Conservation (phyloP, 2,888 invertebrate species). For the Thereva nobilitata region DNA sequence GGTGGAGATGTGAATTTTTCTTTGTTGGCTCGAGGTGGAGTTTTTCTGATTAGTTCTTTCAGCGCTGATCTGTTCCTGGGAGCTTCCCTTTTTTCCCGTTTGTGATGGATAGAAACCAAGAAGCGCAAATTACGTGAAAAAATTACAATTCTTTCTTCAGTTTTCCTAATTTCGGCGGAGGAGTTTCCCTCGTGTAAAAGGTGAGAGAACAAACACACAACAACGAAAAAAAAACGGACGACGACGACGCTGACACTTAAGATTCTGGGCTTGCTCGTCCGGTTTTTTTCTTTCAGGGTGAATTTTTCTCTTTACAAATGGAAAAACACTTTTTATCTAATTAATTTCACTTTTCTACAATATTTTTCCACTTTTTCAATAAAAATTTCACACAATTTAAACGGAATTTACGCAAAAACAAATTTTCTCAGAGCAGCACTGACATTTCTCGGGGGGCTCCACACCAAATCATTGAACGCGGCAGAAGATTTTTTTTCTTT, state of each 20-base stretch:
- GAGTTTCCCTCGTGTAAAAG: background rate
- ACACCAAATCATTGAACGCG: too few species aligned
- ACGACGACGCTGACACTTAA: background rate
- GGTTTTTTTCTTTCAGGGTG: conserved; percentile 20
- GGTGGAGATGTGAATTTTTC: conserved; percentile 4
- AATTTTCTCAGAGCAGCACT: background rate
- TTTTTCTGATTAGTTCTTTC: background rate
- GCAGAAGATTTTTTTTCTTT: too few species aligned
- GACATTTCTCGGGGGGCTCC: too few species aligned
- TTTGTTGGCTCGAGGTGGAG: conserved; percentile 9
- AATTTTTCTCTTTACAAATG: conserved; percentile 4
- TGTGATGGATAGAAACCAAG: too few species aligned
- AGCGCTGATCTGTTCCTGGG: too few species aligned
- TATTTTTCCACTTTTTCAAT: background rate
- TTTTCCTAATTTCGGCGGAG: background rate
- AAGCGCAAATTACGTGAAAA: too few species aligned
- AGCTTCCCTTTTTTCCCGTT: too few species aligned
- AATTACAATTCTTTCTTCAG: too few species aligned
- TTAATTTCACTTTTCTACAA: conserved; percentile 11
- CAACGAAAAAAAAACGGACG: background rate
- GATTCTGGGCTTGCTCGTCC: conserved; percentile 28
- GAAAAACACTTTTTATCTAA: conserved; percentile 1
- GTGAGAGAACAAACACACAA: background rate
- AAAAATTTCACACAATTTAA: conserved; percentile 3
- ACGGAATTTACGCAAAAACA: conserved; percentile 19